Evolutionary conservation across 1,140 invertebrate species (phyloP).

Genomic region (Drosophila tsacasi): DNA sequence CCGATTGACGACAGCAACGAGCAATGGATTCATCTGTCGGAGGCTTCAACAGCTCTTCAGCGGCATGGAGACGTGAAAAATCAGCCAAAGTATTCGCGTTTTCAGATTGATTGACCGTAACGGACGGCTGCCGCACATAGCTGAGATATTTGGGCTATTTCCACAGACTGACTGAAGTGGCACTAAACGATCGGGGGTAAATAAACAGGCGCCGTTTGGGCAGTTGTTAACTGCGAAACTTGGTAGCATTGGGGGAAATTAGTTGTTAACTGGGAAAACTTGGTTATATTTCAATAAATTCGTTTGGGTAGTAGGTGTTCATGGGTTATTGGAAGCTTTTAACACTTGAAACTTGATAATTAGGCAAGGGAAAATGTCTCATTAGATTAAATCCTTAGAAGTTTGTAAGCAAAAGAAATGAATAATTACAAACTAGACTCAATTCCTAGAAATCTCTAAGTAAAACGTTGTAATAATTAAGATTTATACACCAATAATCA

Average conservation of each 20-base stretch:
- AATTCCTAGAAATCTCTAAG: too few species aligned
- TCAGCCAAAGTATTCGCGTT: slow-evolving; percentile 2
- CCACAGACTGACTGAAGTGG: not conserved
- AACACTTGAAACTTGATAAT: not conserved
- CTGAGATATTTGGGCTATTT: slow-evolving; percentile 9
- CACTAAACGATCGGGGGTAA: slow-evolving; percentile 7
- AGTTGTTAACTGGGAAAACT: not conserved
- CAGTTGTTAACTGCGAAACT: not conserved
- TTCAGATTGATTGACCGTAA: slow-evolving; percentile 10
- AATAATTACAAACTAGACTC: not conserved
- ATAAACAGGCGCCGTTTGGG: not conserved
- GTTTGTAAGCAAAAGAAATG: not conserved
- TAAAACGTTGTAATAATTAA: not conserved
- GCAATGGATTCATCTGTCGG: slow-evolving; percentile 5
- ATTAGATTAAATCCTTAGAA: not conserved
- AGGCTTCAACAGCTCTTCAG: slow-evolving; percentile 11
- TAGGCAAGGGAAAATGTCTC: too few species aligned
- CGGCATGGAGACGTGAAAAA: slow-evolving; percentile 4
- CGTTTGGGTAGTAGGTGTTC: too few species aligned
- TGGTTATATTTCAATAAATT: not conserved
- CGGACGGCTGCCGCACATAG: slow-evolving; percentile 1
- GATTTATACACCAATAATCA: not conserved
- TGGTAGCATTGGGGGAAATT: too few species aligned
- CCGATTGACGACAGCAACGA: slow-evolving; percentile 8
- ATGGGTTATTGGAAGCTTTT: not conserved